Base-by-base conservation (phyloP, 1,140 invertebrate genomes). In the Augochlora pura region DNA sequence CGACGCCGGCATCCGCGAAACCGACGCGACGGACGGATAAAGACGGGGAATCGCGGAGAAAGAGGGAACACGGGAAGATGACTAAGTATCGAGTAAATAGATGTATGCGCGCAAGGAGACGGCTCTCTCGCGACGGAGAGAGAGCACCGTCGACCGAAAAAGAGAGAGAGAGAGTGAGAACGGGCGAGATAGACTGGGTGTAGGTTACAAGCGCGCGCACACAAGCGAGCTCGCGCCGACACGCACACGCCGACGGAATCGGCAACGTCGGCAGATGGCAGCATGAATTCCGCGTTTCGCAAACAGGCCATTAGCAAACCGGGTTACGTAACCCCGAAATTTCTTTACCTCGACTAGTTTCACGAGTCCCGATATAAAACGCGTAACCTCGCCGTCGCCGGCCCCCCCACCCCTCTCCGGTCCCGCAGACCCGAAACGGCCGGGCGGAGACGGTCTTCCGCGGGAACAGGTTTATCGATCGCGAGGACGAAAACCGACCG, bases 201-300 rank as follows among this genome's bases (percentile, higher is more conserved):
- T 54, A 54, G 42, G 42, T 46, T 21, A 57, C 54, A n/a, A n/a
- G 21, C 54, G n/a, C 18, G 54, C n/a, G 1, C 8, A 2, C 18
- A 1, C 5, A 8, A 0, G 9, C 18, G n/a, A 8, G 6, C 6
- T 0, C 52, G 21, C 18, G 54, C 54, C 21, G 54, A n/a, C 6
- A 4, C 52, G 54, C 18, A 21, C 54, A n/a, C 21, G 7, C n/a
- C 77, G 73, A 67, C 32, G 85, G 70, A 70, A 77, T 85, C 83
- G 60, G 70, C n/a, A 65, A n/a, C 64, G 42, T 67, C 84, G 76
- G 52, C 66, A 86, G 84, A 85, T 86, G 84, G 84, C 80, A 77
- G 65, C 70, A 76, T 76, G 62, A 78, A 77, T 78, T 85, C 80
- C 54, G 57, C 52, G 54, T 69, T 77, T 71, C 25, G 66, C 72